Base-by-base conservation (phyloP, 1,140 invertebrate species). In the Drosophila ananassae region DNA sequence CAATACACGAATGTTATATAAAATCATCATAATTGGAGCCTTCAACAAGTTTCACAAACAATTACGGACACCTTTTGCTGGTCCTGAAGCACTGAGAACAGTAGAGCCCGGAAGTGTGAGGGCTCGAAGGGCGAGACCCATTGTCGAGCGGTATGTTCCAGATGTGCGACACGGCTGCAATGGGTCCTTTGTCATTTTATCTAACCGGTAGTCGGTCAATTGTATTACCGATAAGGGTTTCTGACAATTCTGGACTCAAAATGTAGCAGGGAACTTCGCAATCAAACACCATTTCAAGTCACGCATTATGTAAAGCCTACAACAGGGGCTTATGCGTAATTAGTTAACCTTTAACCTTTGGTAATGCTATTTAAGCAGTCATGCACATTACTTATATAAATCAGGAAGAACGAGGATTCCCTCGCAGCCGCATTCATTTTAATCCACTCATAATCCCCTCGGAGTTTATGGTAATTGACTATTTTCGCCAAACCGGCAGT, bases 21-120 rank as follows among this genome's bases (percentile, higher is more conserved):
- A 81, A 89, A 84, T 73, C 78, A 82, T 89, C 75, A 89, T 83
- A 89, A 89, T 89, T 89, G 83, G 79, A 79, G 67, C 83, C 83
- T 89, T 89, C 83, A 89, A 89, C 83, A 89, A 89, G 83, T 89
- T 83, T 89, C 79, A 85, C 78, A 89, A 79, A 82, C 79, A 89
- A 89, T 89, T 89, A 87, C 76, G 53, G 67, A 89, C 83, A 87
- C 83, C 83, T 87, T 78, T 56, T 50, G 37, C 59, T 60, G 83
- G 66, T 76, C 62, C 74, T 10, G 30, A 34, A 39, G 55, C 10
- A 5, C 37, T 12, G 30, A 41, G 47, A 24, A 47, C 28, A 25
- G 46, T 41, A 17, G 51, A 32, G 21, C 13, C 53, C 46, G 32
- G 6, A 50, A 22, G 55, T 10, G 44, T 8, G 8, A 25, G 2